A percentile compares a stretch with the other conserved stretches of the same genome.
phyloP scores from a whole-genome alignment of 2,888 invertebrate species.

The Mesorhabditis sp. region DNA sequence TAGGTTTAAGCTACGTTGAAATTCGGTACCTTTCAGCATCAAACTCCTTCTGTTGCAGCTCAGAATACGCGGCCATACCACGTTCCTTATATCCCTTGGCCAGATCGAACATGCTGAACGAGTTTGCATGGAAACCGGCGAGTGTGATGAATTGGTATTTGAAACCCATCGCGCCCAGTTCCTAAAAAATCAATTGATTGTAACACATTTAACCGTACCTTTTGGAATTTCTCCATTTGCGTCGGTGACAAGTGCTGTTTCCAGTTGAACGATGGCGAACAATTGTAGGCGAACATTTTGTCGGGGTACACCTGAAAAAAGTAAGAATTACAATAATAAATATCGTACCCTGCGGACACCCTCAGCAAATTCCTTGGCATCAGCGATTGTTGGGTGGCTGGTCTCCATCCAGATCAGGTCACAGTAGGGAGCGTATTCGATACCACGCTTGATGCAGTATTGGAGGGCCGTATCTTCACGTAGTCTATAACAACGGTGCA shows the following conservation, averaged over 20 bases:
- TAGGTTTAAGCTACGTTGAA: conserved; percentile 13
- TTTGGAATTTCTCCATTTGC: conserved; percentile 58
- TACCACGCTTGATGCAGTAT: conserved; percentile 57
- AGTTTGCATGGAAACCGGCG: conserved; percentile 60
- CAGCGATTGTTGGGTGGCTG: conserved; percentile 56
- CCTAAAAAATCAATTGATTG: conserved; percentile 16
- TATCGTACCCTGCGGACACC: conserved; percentile 44
- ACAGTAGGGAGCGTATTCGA: conserved; percentile 55
- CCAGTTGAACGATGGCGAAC: conserved; percentile 59
- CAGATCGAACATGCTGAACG: conserved; percentile 58
- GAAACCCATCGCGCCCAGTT: conserved; percentile 59
- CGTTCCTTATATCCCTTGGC: conserved; percentile 56
- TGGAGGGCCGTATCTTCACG: conserved; percentile 51
- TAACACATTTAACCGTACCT: conserved; percentile 11
- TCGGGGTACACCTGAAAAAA: conserved; percentile 45
- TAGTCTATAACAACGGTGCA: conserved; percentile 22
- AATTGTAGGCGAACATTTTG: conserved; percentile 58
- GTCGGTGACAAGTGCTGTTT: conserved; percentile 55
- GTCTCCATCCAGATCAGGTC: conserved; percentile 61
- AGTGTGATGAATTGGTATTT: conserved; percentile 60
- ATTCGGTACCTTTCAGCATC: conserved; percentile 44
- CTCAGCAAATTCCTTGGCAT: conserved; percentile 57
- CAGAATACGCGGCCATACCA: conserved; percentile 58
- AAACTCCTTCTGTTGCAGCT: conserved; percentile 59
- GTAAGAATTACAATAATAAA: not conserved